Evolutionary conservation across 2,888 invertebrate genomes (phyloP), one percentile per base, ranked within the genome.

Genomic region (Epistrophella euchroma): DNA sequence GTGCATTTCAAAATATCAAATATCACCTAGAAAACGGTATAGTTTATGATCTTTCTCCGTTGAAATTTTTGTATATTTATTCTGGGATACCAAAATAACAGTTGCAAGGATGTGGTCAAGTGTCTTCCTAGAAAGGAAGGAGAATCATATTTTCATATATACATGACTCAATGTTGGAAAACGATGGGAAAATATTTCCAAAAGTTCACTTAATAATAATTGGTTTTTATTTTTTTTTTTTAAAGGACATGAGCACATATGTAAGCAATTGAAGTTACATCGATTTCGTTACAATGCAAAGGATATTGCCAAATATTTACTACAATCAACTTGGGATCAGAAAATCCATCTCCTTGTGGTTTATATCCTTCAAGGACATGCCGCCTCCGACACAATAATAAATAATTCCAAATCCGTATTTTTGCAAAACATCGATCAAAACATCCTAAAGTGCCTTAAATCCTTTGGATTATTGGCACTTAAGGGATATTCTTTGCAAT

Each of bases 391-490:
- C n/a, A 0, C 77, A 72, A 43, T 43, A 43, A 25, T 19, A 22
- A 66, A 62, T 62, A 40, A 72, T 56, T 22, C 28, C 50, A 56
- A 64, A 55, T 45, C 58, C 22, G 10, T 74, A 60, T 80, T 74
- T 81, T 70, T 4, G 62, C 72, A 71, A 79, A 78, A 70, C 74
- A 75, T 72, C 56, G 72, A 85, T 85, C 71, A 76, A 85, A 58
- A 64, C 37, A 45, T 35, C 15, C 22, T 37, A 37, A 84, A 84
- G 75, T 84, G 84, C 68, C 72, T 76, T 19, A 76, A 70, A 81
- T 73, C 72, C 76, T 62, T 66, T 56, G 80, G 85, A 85, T 80
- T 80, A 85, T 85, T 81, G 76, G 75, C 85, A 76, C 76, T 80
- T 72, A 73, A 64, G 19, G 62, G 70, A 70, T 50, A 52, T 70